A percentile compares a stretch with the other conserved stretches of the same genome.
phyloP scores from a whole-genome alignment of 2,113 vertebrate genomes.

The Neodontobutis hainanensis region DNA sequence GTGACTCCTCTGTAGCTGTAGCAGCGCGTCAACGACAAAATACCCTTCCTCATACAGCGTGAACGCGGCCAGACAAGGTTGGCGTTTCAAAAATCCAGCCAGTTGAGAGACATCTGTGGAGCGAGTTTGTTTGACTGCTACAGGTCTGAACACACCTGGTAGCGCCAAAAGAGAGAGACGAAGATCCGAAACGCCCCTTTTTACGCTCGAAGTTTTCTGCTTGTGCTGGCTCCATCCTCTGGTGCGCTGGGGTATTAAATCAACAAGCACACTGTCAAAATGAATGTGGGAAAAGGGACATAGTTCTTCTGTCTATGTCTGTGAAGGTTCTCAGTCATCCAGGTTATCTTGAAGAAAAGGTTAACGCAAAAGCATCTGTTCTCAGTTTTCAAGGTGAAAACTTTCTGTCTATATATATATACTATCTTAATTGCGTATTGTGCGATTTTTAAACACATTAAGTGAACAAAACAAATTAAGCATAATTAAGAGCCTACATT shows the following conservation, averaged over 20 bases:
- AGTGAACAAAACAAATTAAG: too few relatives aligned
- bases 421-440: too few relatives aligned
- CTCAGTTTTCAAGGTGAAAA: too few relatives aligned
- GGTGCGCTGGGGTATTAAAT: conserved; percentile 34
- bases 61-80: conserved; percentile 29
- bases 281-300: too few relatives aligned
- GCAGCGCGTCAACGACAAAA: conserved; percentile 46
- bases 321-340: too few relatives aligned
- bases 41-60: conserved; percentile 33
- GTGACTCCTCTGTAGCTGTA: conserved; percentile 22
- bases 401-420: too few relatives aligned
- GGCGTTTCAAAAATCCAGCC: conserved; percentile 36
- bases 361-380: too few relatives aligned
- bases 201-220: conserved; percentile 40
- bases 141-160: conserved; percentile 76
- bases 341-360: too few relatives aligned
- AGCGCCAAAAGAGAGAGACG: conserved; percentile 42
- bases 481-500: conserved; percentile 2
- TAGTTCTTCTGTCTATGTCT: too few relatives aligned
- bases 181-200: conserved; percentile 61
- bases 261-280: not conserved
- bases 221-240: conserved; percentile 54
- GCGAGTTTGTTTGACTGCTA: conserved; percentile 42
- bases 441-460: too few relatives aligned
- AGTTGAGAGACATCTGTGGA: conserved; percentile 33